phyloP scores from a whole-genome alignment of 2,797 vertebrate genomes.

The Diceros bicornis region DNA sequence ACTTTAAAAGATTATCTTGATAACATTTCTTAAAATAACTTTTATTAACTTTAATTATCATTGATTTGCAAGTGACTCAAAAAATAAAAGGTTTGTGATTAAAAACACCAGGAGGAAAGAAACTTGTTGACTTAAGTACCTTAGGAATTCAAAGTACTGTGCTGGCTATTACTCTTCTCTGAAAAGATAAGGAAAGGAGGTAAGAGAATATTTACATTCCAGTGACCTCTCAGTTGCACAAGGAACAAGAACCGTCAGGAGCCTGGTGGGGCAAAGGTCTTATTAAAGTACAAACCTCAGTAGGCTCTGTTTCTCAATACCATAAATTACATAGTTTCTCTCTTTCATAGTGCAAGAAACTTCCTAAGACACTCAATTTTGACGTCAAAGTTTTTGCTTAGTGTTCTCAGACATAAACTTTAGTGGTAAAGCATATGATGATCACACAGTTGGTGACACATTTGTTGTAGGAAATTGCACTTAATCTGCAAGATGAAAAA shows the following conservation, averaged over 20 bases:
- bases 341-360: conserved; percentile 39
- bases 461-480: not conserved
- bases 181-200: conserved; percentile 6
- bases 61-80: conserved; percentile 21
- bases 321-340: conserved; percentile 13
- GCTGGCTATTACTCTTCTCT: not conserved
- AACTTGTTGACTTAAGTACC: not conserved
- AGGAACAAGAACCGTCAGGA: conserved; percentile 57
- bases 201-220: conserved; percentile 47
- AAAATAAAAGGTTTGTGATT: conserved; percentile 45
- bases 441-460: not conserved
- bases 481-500: conserved; percentile 29
- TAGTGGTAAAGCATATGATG: not conserved
- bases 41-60: conserved; percentile 25
- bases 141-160: conserved; percentile 13
- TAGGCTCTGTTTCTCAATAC: not conserved
- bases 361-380: conserved; percentile 34
- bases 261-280: conserved; percentile 56
- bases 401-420: conserved; percentile 8
- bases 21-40: conserved; percentile 34
- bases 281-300: conserved; percentile 16
- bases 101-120: conserved; percentile 2
- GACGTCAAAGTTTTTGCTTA: conserved; percentile 27
- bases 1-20: not conserved
- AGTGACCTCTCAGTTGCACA: conserved; percentile 4